Conservation (phyloP, 2,113 vertebrate genomes). For the Sisor rabdophorus region DNA sequence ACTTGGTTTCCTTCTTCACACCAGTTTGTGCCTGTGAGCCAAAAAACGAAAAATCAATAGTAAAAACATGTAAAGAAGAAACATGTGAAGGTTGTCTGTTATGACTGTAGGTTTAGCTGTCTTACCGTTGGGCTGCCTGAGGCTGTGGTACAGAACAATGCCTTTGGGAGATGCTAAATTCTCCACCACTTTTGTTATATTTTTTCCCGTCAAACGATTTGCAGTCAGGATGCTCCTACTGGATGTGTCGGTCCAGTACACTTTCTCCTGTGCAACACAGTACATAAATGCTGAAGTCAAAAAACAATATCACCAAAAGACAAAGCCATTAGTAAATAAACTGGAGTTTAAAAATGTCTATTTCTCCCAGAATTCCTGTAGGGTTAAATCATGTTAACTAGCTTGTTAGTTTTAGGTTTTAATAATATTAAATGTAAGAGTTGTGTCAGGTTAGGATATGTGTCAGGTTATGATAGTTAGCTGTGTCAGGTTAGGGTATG, state of each 20-base stretch:
- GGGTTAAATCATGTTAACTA: neutral
- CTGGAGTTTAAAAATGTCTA: neutral
- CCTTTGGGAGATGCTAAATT: conserved; percentile 73
- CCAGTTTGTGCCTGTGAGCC: conserved; percentile 74
- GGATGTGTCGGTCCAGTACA: conserved; percentile 80
- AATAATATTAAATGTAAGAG: neutral
- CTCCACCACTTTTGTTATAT: conserved; percentile 64
- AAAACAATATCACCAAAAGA: neutral
- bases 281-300: neutral
- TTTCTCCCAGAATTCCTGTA: neutral
- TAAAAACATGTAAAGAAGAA: neutral
- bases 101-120: neutral
- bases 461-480: too few relatives aligned
- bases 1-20: conserved; percentile 59
- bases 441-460: neutral
- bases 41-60: neutral
- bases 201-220: conserved; percentile 74
- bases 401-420: neutral
- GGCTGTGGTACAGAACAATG: conserved; percentile 76
- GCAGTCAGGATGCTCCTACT: conserved; percentile 77
- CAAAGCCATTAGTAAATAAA: neutral
- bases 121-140: conserved; percentile 76
- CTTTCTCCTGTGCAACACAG: conserved; percentile 70
- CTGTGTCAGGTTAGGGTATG: too few relatives aligned
- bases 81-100: neutral